Percentiles rank a stretch among this genome's conserved stretches.
Conservation (phyloP, 2,888 invertebrate species). For the Callimorpha dominula region DNA sequence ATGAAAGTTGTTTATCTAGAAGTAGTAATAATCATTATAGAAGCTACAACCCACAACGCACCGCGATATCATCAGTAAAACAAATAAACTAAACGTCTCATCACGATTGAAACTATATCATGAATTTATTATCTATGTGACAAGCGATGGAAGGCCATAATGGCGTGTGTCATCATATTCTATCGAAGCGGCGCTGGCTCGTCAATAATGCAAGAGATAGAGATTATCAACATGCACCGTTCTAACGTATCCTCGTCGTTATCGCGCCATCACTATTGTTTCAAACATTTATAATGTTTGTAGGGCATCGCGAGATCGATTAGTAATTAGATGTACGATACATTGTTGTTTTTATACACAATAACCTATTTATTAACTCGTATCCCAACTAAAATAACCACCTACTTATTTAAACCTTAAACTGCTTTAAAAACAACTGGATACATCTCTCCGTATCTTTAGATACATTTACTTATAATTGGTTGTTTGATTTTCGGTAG, state of each 20-base stretch:
- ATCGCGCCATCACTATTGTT: slow-evolving; percentile 80
- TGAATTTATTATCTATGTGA: slow-evolving; percentile 74
- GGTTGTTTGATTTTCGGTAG: no score
- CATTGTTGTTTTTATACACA: slow-evolving; percentile 47
- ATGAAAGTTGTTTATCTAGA: slow-evolving; percentile 5
- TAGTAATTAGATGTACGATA: slow-evolving; percentile 61
- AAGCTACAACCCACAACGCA: slow-evolving; percentile 24
- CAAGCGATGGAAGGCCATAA: slow-evolving; percentile 71
- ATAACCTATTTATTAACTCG: slow-evolving; percentile 8
- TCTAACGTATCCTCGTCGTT: slow-evolving; percentile 73
- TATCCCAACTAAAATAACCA: not conserved
- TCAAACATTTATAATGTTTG: slow-evolving; percentile 71
- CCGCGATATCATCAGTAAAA: slow-evolving; percentile 59
- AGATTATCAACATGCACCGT: slow-evolving; percentile 83
- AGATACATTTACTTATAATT: no score
- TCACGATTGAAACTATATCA: slow-evolving; percentile 72
- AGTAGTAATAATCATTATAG: slow-evolving; percentile 41
- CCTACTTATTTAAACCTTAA: not conserved
- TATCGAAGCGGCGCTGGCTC: slow-evolving; percentile 75
- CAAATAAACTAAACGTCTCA: slow-evolving; percentile 68
- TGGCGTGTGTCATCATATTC: slow-evolving; percentile 83
- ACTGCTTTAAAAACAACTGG: no score
- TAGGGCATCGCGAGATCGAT: slow-evolving; percentile 73
- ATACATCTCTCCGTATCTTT: no score
- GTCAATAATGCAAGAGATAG: slow-evolving; percentile 81